phyloP scores from a whole-genome alignment of 2,888 invertebrate genomes.

The Thecocarcelia acutangulata region DNA sequence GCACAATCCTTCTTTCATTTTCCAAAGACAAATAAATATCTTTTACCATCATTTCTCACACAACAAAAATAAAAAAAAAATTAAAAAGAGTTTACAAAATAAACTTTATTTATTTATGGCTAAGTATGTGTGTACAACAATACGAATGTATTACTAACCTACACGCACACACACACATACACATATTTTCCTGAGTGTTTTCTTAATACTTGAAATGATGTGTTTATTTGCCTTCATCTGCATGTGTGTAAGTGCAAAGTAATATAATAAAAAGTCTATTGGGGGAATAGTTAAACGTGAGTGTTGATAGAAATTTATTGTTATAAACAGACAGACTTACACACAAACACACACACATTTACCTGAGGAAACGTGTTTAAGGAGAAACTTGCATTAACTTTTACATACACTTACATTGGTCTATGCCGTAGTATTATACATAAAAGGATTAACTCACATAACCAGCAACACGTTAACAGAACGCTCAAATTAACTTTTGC shows the following conservation, averaged over 20 bases:
- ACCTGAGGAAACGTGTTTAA: neutral
- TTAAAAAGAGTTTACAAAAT: slow-evolving; percentile 20
- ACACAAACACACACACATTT: slow-evolving; percentile 1
- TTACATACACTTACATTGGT: neutral
- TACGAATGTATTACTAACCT: neutral
- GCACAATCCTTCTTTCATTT: neutral
- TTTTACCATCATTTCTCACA: slow-evolving; percentile 16
- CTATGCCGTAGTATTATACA: neutral
- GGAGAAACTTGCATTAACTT: slow-evolving; percentile 16
- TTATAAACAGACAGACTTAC: slow-evolving; percentile 51
- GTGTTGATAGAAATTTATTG: slow-evolving; percentile 69
- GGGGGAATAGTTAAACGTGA: slow-evolving; percentile 55
- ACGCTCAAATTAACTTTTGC: neutral
- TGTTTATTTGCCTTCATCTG: slow-evolving; percentile 42
- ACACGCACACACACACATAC: neutral
- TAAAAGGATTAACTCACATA: slow-evolving; percentile 39
- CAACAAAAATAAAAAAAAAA: neutral
- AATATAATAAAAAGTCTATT: slow-evolving; percentile 34
- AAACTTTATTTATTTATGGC: slow-evolving; percentile 45
- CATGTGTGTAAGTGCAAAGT: slow-evolving; percentile 26
- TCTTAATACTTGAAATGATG: slow-evolving; percentile 28
- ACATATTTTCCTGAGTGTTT: neutral
- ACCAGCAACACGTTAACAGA: slow-evolving; percentile 6
- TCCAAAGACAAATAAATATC: neutral
- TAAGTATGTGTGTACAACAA: slow-evolving; percentile 20